Base-by-base conservation (phyloP, 2,113 vertebrate species). In the Thymallus thymallus region DNA sequence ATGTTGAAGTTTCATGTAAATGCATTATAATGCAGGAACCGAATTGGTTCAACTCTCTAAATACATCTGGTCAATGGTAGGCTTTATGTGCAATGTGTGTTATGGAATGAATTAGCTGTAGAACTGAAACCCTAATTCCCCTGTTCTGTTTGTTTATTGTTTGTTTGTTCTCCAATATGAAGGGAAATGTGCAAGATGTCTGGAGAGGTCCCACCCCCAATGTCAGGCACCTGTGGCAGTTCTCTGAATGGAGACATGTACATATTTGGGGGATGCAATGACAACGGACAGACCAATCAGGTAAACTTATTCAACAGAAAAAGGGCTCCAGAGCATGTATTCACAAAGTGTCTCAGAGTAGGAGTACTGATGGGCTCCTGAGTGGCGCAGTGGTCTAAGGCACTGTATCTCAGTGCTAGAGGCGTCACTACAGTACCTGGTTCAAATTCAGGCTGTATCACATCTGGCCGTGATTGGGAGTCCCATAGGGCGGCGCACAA, bases 191-290 rank as follows among this genome's bases (percentile, higher is more conserved):
- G 94, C 82, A 86, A 92, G 48, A 96, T 95, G 95, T 89, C 91
- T 76, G 97, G 97, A 32, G 93, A 96, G 1, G 79, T 95, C 0
- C 96, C 97, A 24, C 93, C 95, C 13, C 92, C 95, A 62, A 96
- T 98, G 96, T 98, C 97, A 1, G 96, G 97, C 71, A 94, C 94
- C 73, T 98, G 97, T 69, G 93, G 96, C 73, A 94, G 94, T 5
- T 94, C 88, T 79, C 84, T 98, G 72, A 89, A 94, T 63, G 96
- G 95, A 45, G 91, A 92, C 77, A 87, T 98, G 68, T 97, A 94
- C 83, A 91, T 98, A 84, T 98, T 98, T 88, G 97, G 96, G 87
- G 97, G 97, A 76, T 98, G 96, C 88, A 92, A 96, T 88, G 95
- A 97, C 77, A 94, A 94, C 85, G 96, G 96, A 85, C 97, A 98